These are phyloP conservation scores for Parazoanthus swiftii DNA, from an alignment of 92 coral and sea anemone species.

Conservation along the genomic window DNA sequence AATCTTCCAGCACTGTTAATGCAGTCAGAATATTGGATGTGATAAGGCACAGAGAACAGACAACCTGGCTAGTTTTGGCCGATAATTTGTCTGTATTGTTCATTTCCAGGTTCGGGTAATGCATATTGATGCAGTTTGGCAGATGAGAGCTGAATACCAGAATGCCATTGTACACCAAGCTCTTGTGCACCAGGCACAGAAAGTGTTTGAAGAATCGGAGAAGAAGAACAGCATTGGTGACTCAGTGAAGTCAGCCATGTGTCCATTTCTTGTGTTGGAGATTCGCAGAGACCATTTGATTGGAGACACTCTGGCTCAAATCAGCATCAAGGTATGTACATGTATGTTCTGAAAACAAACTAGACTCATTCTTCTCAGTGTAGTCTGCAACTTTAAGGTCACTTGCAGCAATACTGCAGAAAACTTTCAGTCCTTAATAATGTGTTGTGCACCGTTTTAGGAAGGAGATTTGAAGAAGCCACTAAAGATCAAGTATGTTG, in stretches of 20 bases:
- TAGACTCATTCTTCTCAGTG: not conserved
- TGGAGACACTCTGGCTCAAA: slow-evolving; percentile 84
- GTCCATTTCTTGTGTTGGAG: slow-evolving; percentile 90
- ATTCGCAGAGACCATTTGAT: slow-evolving; percentile 90
- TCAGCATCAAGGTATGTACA: slow-evolving; percentile 68
- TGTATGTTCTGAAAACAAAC: no score
- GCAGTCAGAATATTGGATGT: no score
- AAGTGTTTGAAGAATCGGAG: slow-evolving; percentile 77
- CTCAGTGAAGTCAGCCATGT: slow-evolving; percentile 90
- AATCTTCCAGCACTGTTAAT: no score
- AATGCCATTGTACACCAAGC: slow-evolving; percentile 98
- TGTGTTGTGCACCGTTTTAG: slow-evolving; percentile 32
- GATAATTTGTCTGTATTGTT: not conserved
- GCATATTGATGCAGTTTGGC: slow-evolving; percentile 96
- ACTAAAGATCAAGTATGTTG: slow-evolving; percentile 92
- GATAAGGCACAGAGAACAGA: no score
- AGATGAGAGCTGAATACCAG: slow-evolving; percentile 95
- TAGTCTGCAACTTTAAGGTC: not conserved
- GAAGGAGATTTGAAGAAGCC: slow-evolving; percentile 93
- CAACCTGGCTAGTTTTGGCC: not conserved
- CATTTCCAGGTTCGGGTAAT: slow-evolving; percentile 81
- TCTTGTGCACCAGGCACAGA: slow-evolving; percentile 91
- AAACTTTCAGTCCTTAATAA: not conserved
- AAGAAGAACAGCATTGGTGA: slow-evolving; percentile 67
- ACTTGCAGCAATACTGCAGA: no score